Conservation (phyloP, 2,888 invertebrate genomes). For the Scrobipalpa costella region DNA sequence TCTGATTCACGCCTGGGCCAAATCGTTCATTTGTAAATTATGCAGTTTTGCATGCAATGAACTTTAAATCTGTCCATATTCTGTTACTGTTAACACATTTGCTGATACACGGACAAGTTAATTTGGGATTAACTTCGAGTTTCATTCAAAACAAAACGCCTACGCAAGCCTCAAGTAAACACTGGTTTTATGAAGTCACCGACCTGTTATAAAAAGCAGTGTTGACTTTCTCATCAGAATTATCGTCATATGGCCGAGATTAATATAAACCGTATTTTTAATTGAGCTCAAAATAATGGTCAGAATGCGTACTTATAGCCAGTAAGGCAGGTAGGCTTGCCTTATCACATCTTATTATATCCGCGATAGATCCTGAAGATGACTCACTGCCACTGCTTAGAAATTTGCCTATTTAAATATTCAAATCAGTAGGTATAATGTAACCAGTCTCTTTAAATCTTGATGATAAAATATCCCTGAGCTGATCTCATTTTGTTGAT, state of each 20-base stretch:
- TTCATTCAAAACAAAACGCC: slow-evolving; percentile 22
- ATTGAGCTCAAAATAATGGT: too few species aligned
- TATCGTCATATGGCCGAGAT: not conserved
- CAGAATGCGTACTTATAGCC: too few species aligned
- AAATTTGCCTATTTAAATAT: too few species aligned
- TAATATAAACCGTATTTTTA: too few species aligned
- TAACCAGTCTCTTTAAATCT: too few species aligned
- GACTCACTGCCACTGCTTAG: too few species aligned
- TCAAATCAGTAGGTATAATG: too few species aligned
- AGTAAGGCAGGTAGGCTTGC: too few species aligned
- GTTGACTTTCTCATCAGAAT: not conserved
- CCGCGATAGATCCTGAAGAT: too few species aligned
- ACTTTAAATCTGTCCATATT: slow-evolving; percentile 1
- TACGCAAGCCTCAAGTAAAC: slow-evolving; percentile 19
- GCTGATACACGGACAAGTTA: not conserved
- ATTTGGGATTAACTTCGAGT: not conserved
- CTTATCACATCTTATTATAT: too few species aligned
- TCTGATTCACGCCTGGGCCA: slow-evolving; percentile 18
- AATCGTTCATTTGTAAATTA: slow-evolving; percentile 31
- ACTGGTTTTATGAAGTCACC: slow-evolving; percentile 15
- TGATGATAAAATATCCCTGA: too few species aligned
- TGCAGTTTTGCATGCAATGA: slow-evolving; percentile 17
- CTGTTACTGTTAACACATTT: not conserved
- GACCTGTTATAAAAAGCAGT: slow-evolving; percentile 14
- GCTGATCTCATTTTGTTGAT: too few species aligned